A percentile compares a stretch with the other conserved stretches of the same genome.
phyloP scores from a whole-genome alignment of 2,797 vertebrate species.

The Dryobates pubescens region DNA sequence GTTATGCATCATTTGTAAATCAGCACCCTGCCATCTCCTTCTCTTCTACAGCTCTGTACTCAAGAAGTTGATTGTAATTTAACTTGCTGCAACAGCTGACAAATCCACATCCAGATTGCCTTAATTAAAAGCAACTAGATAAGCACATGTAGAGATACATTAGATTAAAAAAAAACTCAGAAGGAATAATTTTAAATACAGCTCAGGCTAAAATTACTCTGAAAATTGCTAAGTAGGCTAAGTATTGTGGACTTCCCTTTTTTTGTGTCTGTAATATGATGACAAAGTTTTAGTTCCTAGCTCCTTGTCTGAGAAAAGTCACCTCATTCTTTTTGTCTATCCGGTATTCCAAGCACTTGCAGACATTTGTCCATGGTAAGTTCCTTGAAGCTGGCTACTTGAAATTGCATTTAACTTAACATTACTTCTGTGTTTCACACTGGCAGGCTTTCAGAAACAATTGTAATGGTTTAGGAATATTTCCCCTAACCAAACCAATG shows the following conservation, averaged over 20 bases:
- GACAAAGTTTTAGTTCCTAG: not conserved
- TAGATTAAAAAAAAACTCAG: not conserved
- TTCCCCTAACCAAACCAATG: slow-evolving; percentile 30
- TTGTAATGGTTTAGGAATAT: slow-evolving; percentile 49
- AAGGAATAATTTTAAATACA: slow-evolving; percentile 3
- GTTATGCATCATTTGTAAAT: not conserved
- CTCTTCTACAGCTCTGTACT: not conserved
- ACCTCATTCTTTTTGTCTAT: not conserved
- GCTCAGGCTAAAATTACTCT: not conserved
- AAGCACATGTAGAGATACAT: slow-evolving; percentile 21
- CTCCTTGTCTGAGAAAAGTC: not conserved
- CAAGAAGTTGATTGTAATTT: not conserved
- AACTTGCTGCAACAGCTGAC: not conserved
- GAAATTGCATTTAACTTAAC: slow-evolving; percentile 5
- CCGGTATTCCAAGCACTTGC: not conserved
- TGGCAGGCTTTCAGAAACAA: slow-evolving; percentile 42
- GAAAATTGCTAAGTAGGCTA: slow-evolving; percentile 35
- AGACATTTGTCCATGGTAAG: not conserved
- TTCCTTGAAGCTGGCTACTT: not conserved
- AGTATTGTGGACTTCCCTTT: not conserved
- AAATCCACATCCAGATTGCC: slow-evolving; percentile 6
- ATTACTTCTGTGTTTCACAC: slow-evolving; percentile 17
- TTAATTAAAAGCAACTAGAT: slow-evolving; percentile 57
- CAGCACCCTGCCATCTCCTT: not conserved
- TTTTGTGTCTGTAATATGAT: not conserved